These are phyloP conservation scores for Pitangus sulphuratus DNA, from an alignment of 2,797 vertebrate species.

Conservation along the genomic window DNA sequence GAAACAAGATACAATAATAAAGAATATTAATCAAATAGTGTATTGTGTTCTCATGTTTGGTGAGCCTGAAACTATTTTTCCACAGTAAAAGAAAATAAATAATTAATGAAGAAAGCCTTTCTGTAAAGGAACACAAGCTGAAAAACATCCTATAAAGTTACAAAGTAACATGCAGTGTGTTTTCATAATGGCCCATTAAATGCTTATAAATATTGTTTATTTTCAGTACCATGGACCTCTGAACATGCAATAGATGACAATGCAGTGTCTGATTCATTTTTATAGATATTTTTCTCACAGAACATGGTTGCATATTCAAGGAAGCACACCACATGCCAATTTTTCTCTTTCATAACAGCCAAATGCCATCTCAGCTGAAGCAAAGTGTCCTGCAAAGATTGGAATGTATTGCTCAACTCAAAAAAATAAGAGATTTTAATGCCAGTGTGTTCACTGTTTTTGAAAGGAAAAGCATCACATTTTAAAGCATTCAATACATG, in stretches of 20 bases:
- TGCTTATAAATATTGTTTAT: slow-evolving; percentile 36
- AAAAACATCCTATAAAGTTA: slow-evolving; percentile 42
- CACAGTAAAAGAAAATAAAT: slow-evolving; percentile 23
- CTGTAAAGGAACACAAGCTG: neutral
- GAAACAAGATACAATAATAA: slow-evolving; percentile 58
- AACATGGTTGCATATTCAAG: neutral
- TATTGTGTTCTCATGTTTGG: slow-evolving; percentile 24
- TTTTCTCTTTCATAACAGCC: slow-evolving; percentile 45
- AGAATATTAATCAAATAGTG: slow-evolving; percentile 45
- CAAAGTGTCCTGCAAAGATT: slow-evolving; percentile 49
- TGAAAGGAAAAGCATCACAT: slow-evolving; percentile 69
- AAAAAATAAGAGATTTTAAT: slow-evolving; percentile 41
- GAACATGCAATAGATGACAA: neutral
- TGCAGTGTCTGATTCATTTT: neutral
- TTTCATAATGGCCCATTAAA: neutral
- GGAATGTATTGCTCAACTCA: slow-evolving; percentile 65
- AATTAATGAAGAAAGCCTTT: slow-evolving; percentile 17
- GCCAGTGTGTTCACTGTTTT: slow-evolving; percentile 61
- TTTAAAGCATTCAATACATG: slow-evolving; percentile 74
- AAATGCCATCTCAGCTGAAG: slow-evolving; percentile 46
- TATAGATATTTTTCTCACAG: neutral
- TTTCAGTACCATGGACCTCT: slow-evolving; percentile 69
- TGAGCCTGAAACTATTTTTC: slow-evolving; percentile 31
- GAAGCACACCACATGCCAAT: neutral
- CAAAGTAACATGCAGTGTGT: slow-evolving; percentile 10